Base-by-base conservation (phyloP, 35 echinoderm and acorn worm species). In the Apostichopus japonicus region DNA sequence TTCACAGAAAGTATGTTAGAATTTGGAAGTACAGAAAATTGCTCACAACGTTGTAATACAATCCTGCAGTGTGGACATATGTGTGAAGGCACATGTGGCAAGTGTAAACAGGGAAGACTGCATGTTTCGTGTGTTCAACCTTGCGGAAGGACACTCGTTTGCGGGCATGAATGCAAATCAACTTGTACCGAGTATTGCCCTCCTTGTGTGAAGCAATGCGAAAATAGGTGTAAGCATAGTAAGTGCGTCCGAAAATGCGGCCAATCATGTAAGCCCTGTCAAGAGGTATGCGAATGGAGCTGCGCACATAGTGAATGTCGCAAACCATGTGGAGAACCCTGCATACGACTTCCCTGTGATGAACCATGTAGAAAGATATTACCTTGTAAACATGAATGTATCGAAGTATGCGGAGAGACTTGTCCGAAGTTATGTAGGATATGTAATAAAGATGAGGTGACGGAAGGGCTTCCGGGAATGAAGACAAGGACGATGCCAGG, bases 211-310 rank as follows among this genome's bases (percentile, higher is more conserved):
- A 78, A 90, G 57, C 23, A 54, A 52, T 98, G 95, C 78, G 72
- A 96, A 71, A 98, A 98, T 63, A 72, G 94, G 19, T 98, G 95
- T 67, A 78, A 33, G 7, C 97, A 99, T 72, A 99, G 95, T 27
- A 83, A 90, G 24, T 98, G 97, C 87, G 75, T 57, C 16, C 93
- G 91, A 15, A 56, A 7, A 8, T 98, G 97, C 91, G 97, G 97
- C 7, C 87, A 96, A n/a, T 65, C 62, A 11, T 98, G 97, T 87
- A 52, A 15, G 14, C 95, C 94, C 7, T 98, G 97, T 90, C 57
- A 90, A 56, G 91, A 94, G 82, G 19, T 23, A 3, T 98, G 97
- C 80, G 53, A 52, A 4, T 94, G 94, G 97, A 9, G 23, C 11
- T 98, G 97, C 73, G 15, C 16, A 1, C 94, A 96, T 80, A 24